Evolutionary conservation across 2,113 vertebrate species (phyloP).

Genomic region (Chauna torquata): DNA sequence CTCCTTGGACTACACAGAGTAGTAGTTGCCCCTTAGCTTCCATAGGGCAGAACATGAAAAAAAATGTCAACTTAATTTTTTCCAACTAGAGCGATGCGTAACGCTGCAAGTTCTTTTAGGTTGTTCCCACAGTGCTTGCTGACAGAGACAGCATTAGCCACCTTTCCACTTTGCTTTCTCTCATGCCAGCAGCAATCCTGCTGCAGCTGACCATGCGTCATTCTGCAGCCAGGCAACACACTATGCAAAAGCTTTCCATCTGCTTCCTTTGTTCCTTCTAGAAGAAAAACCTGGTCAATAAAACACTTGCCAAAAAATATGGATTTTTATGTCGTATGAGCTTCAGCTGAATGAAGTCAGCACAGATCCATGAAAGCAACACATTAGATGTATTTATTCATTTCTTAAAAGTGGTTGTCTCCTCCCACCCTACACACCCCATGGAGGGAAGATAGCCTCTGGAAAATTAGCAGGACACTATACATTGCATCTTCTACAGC

Average conservation of each 20-base stretch:
- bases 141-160: accelerated
- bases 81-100: neutral
- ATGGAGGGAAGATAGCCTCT: neutral
- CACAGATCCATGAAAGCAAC: neutral
- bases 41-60: neutral
- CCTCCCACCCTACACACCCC: neutral
- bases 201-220: neutral
- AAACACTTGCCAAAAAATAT: neutral
- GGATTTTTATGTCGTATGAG: neutral
- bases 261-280: neutral
- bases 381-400: neutral
- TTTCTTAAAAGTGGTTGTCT: neutral
- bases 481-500: neutral
- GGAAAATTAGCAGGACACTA: neutral
- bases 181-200: neutral
- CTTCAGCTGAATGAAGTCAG: neutral
- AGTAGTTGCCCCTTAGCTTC: no score
- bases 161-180: neutral
- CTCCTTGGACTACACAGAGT: neutral
- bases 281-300: neutral
- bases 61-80: neutral
- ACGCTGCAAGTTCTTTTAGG: neutral
- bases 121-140: neutral
- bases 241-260: neutral
- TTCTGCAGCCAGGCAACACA: neutral